Base-by-base conservation (phyloP, 2,797 vertebrate species). In the Meda fulgida region DNA sequence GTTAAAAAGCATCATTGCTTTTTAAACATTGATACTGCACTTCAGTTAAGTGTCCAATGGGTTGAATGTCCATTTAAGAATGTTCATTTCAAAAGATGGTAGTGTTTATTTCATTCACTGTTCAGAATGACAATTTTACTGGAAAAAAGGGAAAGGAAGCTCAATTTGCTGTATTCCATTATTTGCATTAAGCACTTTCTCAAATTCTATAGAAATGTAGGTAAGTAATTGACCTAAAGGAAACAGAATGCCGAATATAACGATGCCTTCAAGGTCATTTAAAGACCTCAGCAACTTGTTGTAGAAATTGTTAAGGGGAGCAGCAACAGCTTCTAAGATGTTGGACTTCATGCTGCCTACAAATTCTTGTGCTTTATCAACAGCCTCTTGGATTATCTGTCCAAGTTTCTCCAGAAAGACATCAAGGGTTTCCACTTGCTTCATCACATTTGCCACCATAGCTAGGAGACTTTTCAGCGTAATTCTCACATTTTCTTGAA, bases 151-250 rank as follows among this genome's bases (percentile, higher is more conserved):
- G 86, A 94, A 91, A 84, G 95, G 96, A 84, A 97, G 89, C 60
- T 95, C 93, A 88, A 97, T 89, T 90, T 93, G 95, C 79, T 98
- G 88, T 81, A 92, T 95, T 90, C 94, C 96, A 31, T 93, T 93
- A 72, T 60, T 92, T 90, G 95, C 55, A 81, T 90, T 93, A 55
- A 97, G 6, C 0, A 94, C 93, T 0, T 53, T 13, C 46, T 69
- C 38, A 26, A 26, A 43, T 3, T 2, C 10, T 1, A 1, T 29
- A n/a, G 14, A 69, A 80, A 69, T 18, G 13, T 6, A 1, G 19
- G 0, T 8, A 16, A 53, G 4, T 11, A 80, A 26, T 31, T 23
- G 1, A 26, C 23, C 1, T 58, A 38, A 14, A 23, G 34, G 80
- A 0, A 72, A 1, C 3, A 19, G 0, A 58, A 55, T 16, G 3